Evolutionary conservation across 2,113 vertebrate genomes (phyloP).

Genomic region (Triplophysa rosa): DNA sequence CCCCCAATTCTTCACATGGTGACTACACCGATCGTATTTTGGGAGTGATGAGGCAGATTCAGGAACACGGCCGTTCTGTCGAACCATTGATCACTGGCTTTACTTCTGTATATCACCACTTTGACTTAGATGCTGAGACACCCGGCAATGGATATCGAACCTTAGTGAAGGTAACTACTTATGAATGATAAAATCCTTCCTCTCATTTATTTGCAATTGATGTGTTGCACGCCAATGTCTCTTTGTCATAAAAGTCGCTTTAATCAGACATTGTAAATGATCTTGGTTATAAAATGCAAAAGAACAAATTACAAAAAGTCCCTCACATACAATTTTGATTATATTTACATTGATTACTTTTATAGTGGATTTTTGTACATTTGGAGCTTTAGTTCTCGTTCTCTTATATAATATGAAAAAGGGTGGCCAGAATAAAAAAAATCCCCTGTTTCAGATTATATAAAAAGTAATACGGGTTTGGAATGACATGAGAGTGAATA

Average conservation of each 20-base stretch:
- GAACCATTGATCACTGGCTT: slow-evolving; percentile 66
- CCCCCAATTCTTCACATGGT: slow-evolving; percentile 18
- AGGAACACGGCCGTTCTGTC: slow-evolving; percentile 68
- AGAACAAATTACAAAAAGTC: no score
- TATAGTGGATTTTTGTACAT: no score
- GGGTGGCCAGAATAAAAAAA: no score
- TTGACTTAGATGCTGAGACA: slow-evolving; percentile 76
- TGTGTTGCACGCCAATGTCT: not conserved
- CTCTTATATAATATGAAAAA: no score
- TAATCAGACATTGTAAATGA: not conserved
- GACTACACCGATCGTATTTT: slow-evolving; percentile 65
- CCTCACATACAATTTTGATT: no score
- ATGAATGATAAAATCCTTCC: no score
- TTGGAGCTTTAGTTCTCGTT: no score
- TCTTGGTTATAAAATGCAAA: not conserved
- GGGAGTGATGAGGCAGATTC: slow-evolving; percentile 60
- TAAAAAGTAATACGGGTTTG: not conserved
- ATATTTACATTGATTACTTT: no score
- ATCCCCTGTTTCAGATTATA: not conserved
- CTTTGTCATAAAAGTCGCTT: not conserved
- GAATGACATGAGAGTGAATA: not conserved
- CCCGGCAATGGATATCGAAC: slow-evolving; percentile 79
- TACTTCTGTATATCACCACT: slow-evolving; percentile 69
- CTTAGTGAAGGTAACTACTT: slow-evolving; percentile 66
- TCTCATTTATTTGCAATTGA: not conserved